Evolutionary conservation across 2,888 invertebrate genomes (phyloP), one percentile per base, ranked within the genome.

Genomic region (Drosophila melanocephala): DNA sequence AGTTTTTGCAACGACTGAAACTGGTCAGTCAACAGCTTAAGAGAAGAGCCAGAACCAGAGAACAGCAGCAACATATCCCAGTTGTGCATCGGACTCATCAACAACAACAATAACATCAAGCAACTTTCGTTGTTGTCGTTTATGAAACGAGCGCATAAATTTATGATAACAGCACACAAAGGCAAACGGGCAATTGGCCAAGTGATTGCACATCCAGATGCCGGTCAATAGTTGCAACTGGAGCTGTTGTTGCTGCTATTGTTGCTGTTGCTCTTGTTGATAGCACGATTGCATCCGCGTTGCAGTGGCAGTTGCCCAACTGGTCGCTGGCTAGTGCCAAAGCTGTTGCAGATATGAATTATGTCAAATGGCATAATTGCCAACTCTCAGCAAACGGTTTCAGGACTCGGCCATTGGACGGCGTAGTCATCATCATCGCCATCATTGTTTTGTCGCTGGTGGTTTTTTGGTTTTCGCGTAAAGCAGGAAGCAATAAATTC

Each of bases 401-500:
- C 68, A 72, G 63, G 44, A 59, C 77, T 67, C 42, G 63, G 57
- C 63, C 75, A 64, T 44, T 26, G 26, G 33, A 16, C 51, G 37
- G 52, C 73, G 51, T 44, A 71, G 57, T 62, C 75, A 65, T 67
- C 61, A 77, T 58, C 55, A 35, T 28, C 37, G 42, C 51, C 56
- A 64, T 33, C 55, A 22, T 58, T 59, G 37, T 62, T 26, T 52
- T 57, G 59, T 62, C 61, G 62, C 52, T 51, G 60, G 39, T 56
- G 30, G 57, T 58, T 69, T 61, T 65, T 58, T 63, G 62, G 44
- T 75, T 70, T 55, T 72, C 52, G 84, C 76, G 69, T 79, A 79
- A 71, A 77, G 77, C 91, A 92, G 92, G 92, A 92, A 92, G 91
- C 86, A 92, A 92, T 92, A 92, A 92, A 92, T 91, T 91, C 84